Percentiles rank a stretch among this genome's conserved stretches.
phyloP scores from a whole-genome alignment of 2,113 vertebrate genomes.

The Terrapene triunguis region DNA sequence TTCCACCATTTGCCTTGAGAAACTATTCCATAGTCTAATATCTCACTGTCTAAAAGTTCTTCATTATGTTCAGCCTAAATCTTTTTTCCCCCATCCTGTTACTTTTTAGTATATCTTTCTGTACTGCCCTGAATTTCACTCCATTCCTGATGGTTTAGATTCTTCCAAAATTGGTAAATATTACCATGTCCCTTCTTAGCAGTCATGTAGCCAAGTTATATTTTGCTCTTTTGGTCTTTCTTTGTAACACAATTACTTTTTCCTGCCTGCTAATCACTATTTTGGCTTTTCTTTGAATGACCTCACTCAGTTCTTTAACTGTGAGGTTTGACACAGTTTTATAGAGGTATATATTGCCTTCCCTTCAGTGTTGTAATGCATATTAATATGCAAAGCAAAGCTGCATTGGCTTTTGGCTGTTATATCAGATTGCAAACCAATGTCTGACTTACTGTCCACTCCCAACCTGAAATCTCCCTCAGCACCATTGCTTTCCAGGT shows the following conservation, averaged over 20 bases:
- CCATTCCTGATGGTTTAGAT: conserved; percentile 1
- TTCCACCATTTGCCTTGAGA: conserved; percentile 5
- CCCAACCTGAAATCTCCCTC: neutral
- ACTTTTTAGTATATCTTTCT: neutral
- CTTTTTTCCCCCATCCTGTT: conserved; percentile 12
- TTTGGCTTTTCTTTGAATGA: conserved; percentile 47
- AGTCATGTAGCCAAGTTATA: neutral
- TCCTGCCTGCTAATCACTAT: neutral
- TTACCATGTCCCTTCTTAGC: neutral
- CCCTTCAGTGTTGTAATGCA: neutral
- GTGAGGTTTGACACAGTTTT: conserved; percentile 12
- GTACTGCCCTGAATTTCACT: neutral
- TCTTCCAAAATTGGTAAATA: neutral
- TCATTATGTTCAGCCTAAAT: neutral
- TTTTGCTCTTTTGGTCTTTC: neutral
- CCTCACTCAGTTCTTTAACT: neutral
- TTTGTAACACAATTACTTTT: neutral
- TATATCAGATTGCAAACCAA: neutral
- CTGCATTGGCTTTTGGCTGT: neutral
- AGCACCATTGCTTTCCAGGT: neutral
- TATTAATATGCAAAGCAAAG: conserved; percentile 8
- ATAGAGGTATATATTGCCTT: neutral
- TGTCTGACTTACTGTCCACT: neutral
- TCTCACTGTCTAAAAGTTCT: neutral
- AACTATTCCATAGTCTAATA: neutral